Percentiles rank a stretch among this genome's conserved stretches.
phyloP scores from a whole-genome alignment of 2,113 vertebrate species.

The Nematolebias whitei region DNA sequence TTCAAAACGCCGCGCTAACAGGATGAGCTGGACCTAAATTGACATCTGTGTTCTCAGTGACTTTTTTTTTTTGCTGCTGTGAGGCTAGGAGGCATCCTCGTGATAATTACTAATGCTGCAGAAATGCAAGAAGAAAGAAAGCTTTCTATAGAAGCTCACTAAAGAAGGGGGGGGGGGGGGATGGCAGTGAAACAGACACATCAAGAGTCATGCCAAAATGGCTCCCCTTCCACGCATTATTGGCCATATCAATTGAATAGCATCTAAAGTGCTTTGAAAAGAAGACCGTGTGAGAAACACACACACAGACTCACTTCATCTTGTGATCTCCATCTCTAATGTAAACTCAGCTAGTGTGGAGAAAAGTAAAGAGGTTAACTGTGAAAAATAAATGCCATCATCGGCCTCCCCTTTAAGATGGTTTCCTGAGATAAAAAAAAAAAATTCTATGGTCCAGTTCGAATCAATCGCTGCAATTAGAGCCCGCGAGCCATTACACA shows the following conservation, averaged over 20 bases:
- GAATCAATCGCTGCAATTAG: constrained; percentile 73
- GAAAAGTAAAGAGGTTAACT: constrained; percentile 61
- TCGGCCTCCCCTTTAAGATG: constrained; percentile 62
- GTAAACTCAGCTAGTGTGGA: constrained; percentile 52
- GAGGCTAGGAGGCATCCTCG: constrained; percentile 49
- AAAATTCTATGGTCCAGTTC: constrained; percentile 62
- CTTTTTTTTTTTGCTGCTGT: constrained; percentile 9
- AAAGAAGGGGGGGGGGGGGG: constrained; percentile 23
- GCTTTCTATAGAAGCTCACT: constrained; percentile 52
- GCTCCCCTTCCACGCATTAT: constrained; percentile 62
- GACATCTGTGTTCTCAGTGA: constrained; percentile 59
- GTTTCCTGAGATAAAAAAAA: constrained; percentile 66
- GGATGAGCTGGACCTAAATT: constrained; percentile 61
- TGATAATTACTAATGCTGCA: constrained; percentile 67
- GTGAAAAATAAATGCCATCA: constrained; percentile 77
- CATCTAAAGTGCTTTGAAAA: constrained; percentile 72
- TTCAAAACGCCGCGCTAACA: constrained; percentile 55
- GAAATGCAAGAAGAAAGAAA: constrained; percentile 54
- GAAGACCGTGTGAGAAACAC: constrained; percentile 30
- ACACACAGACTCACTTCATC: constrained; percentile 52
- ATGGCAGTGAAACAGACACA: constrained; percentile 60
- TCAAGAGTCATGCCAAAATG: constrained; percentile 65
- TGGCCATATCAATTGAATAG: constrained; percentile 68
- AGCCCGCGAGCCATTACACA: constrained; percentile 62
- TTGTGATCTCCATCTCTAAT: constrained; percentile 74